Evolutionary conservation across 2,888 invertebrate species (phyloP), one percentile per base, ranked within the genome.

Genomic region (Mythimna vitellina): DNA sequence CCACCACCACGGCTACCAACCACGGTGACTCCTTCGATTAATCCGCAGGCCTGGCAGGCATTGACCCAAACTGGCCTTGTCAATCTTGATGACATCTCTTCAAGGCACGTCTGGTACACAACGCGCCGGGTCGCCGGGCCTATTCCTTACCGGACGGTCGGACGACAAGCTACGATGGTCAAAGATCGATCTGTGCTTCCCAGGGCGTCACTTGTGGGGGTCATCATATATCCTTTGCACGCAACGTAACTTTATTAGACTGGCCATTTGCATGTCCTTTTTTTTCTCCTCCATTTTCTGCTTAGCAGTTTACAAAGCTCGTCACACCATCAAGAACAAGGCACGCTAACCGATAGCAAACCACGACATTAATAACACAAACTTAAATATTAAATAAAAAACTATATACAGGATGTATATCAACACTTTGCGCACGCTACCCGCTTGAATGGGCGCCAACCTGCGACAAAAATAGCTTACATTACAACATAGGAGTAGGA

Each of bases 401-500:
- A 35, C 9, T 35, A 35, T 12, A 29, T 1, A 25, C 29, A 6
- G 5, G 61, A 63, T 65, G 29, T 17, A 9, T 62, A 76, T 72
- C 62, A 42, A 22, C 12, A 6, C 5, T 22, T 29, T 51, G 42
- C 32, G 5, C 60, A 60, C 62, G 53, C 65, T 1, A 42, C 38
- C 29, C 25, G 60, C 64, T 67, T 78, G 73, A 78, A 78, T 73
- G 77, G 56, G 79, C 12, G 54, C 64, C 38, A 42, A 56, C 70
- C 32, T 25, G 60, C 6, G 65, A 49, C 57, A 9, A 3, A 64
- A 51, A 63, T 67, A 73, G n/a, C 54, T n/a, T 25, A 22, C 32
- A 17, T 56, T 35, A 64, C 60, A 51, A 67, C 64, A 56, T 32
- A 20, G 20, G 17, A 46, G 1, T 17, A 20, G 17, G 1, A n/a